phyloP scores from a whole-genome alignment of 2,888 invertebrate genomes.

The Caenorhabditis doughertyi region DNA sequence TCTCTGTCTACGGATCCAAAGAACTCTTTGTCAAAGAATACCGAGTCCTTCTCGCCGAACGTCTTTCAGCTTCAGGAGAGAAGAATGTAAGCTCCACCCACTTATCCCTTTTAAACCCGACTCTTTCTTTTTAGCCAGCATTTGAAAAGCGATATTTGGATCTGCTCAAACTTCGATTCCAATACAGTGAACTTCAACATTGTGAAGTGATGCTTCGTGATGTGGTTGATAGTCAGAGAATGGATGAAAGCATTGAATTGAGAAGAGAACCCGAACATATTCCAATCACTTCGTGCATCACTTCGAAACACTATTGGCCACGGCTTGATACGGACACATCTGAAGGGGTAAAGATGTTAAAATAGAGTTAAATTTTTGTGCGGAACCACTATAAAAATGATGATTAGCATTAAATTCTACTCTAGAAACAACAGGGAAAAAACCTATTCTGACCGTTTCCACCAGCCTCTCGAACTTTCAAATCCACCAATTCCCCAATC shows the following conservation, averaged over 20 bases:
- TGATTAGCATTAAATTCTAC: too few relatives aligned
- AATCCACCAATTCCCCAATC: too few relatives aligned
- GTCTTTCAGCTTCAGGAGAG: constrained; percentile 86
- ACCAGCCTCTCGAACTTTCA: too few relatives aligned
- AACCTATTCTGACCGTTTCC: too few relatives aligned
- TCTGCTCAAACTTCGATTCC: constrained; percentile 93
- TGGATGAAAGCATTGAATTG: constrained; percentile 51
- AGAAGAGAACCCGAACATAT: constrained; percentile 83
- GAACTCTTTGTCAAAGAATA: constrained; percentile 99
- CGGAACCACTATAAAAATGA: too few relatives aligned
- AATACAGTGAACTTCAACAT: constrained; percentile 95
- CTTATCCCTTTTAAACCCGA: not conserved
- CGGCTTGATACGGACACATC: constrained; percentile 65
- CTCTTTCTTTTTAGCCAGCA: constrained; percentile 54
- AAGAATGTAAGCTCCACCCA: constrained; percentile 72
- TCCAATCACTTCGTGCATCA: constrained; percentile 90
- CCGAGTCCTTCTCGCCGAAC: constrained; percentile 93
- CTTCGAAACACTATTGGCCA: constrained; percentile 99
- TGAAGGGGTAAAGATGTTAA: constrained; percentile 41
- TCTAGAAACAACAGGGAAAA: too few relatives aligned
- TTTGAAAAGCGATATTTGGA: constrained; percentile 93
- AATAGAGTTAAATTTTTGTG: not conserved
- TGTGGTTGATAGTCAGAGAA: constrained; percentile 90
- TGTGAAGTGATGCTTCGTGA: constrained; percentile 99
- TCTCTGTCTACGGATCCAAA: constrained; percentile 98